phyloP scores from a whole-genome alignment of 2,888 invertebrate genomes.

The Priocnemis perturbator region DNA sequence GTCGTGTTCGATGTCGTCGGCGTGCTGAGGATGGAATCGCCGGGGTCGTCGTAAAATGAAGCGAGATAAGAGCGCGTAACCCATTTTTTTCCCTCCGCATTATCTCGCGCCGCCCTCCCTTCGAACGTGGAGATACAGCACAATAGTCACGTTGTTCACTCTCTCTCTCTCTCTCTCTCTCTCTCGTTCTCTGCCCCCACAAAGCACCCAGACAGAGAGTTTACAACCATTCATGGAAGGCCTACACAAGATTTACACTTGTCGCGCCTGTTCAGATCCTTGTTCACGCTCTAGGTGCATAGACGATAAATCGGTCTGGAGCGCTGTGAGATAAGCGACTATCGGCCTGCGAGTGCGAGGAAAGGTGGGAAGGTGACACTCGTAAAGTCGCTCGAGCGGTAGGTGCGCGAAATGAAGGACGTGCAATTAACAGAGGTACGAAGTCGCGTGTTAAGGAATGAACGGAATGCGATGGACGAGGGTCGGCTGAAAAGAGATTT shows the following conservation, averaged over 20 bases:
- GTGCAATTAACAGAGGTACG: background rate
- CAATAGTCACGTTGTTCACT: conserved; percentile 43
- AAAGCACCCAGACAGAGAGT: conserved; percentile 23
- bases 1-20: conserved; percentile 31
- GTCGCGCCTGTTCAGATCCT: conserved; percentile 16
- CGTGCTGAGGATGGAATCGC: conserved; percentile 25
- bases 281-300: conserved; percentile 18
- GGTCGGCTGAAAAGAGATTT: too few relatives aligned
- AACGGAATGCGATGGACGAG: background rate
- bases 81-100: conserved; percentile 41
- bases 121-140: conserved; percentile 15
- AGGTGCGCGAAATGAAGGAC: background rate
- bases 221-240: conserved; percentile 25
- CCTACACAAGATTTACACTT: conserved; percentile 25
- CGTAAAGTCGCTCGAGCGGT: background rate
- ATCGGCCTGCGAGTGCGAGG: too few relatives aligned
- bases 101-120: conserved; percentile 34
- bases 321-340: background rate
- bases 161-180: background rate
- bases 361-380: too few relatives aligned
- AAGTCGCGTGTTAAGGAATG: background rate
- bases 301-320: conserved; percentile 13
- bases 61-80: conserved; percentile 44
- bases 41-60: conserved; percentile 6
- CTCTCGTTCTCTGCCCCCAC: background rate